Evolutionary conservation across 2,888 invertebrate species (phyloP), one percentile per base, ranked within the genome.

Genomic region (Pheosia gnoma): DNA sequence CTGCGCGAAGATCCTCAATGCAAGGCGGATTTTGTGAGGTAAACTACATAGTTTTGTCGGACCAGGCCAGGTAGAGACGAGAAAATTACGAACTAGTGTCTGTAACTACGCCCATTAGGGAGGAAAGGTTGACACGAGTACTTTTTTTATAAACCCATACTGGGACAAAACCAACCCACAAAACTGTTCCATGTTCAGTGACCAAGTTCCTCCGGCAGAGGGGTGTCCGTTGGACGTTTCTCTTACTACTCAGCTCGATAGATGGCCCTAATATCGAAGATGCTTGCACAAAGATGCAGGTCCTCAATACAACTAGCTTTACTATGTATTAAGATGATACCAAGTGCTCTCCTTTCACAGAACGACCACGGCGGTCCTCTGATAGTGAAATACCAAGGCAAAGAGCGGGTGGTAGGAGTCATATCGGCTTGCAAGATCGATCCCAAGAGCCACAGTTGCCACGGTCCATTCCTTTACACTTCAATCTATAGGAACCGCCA

Each of bases 371-470:
- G 93, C 0, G 93, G 93, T 1, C 93, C 93, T 0, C 74, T 93
- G 3, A 76, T 91, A 54, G 91, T 92, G 6, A 89, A 85, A 62
- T 88, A 91, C 65, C 87, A 89, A 66, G 81, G 81, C 41, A 87
- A 86, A 59, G 92, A 91, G 58, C 75, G 87, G 4, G 91, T 89
- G 0, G 80, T 89, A 1, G 93, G 93, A 0, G 88, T 93, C 0
- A 92, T 93, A 62, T 93, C 93, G 0, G 93, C 93, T 0, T 93
- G 93, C 66, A 91, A 92, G 75, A 93, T 93, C 51, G 93, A 93
- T 61, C 90, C 93, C 0, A 91, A 91, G 68, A 81, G 75, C 3
- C 93, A 92, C 77, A 90, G 87, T 67, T 93, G 93, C 57, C 91
- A 93, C 57, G 93, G 93, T 5, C 93, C 93, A 0, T 93, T 93